Evolutionary conservation across 2,888 invertebrate genomes (phyloP), one percentile per base, ranked within the genome.

Genomic region (Leuctra nigra): DNA sequence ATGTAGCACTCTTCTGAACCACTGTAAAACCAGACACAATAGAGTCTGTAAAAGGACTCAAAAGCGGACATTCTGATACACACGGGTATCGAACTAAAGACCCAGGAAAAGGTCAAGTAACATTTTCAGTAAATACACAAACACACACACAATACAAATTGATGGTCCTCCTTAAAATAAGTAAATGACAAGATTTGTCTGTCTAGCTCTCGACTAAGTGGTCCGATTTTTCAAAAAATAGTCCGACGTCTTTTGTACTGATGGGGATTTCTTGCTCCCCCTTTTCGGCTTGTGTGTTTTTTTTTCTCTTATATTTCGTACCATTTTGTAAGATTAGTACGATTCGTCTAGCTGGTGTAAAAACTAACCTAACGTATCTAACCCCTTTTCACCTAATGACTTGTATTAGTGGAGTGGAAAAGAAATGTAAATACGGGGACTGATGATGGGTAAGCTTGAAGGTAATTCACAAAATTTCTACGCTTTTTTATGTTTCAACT

Each of bases 181-280:
- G 47, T 29, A 24, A 47, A 47, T 24, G 47, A 24, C 47, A 24
- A 47, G 47, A 47, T 47, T 47, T 47, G 47, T 47, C 47, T 47
- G 47, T 47, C 47, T 47, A 25, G 25, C 24, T 22, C 47, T 13
- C 47, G 16, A 47, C 24, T 25, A 47, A 47, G 47, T 47, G 47
- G n/a, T 25, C 23, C 47, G 47, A 47, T 47, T 47, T 47, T 25
- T 47, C 47, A 47, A 47, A 47, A n/a, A 47, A 47, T 47, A 46
- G 47, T 13, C 47, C 47, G 25, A 47, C 47, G 16, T 47, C 47
- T 23, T 47, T 39, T 39, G 16, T n/a, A n/a, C n/a, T n/a, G n/a
- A n/a, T n/a, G n/a, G n/a, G n/a, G n/a, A 39, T 39, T 14, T 20
- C 13, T 16, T 16, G 39, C 16, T 39, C 20, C 25, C 47, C 4